Evolutionary conservation across 2,113 vertebrate species (phyloP).

Genomic region (Solea senegalensis): DNA sequence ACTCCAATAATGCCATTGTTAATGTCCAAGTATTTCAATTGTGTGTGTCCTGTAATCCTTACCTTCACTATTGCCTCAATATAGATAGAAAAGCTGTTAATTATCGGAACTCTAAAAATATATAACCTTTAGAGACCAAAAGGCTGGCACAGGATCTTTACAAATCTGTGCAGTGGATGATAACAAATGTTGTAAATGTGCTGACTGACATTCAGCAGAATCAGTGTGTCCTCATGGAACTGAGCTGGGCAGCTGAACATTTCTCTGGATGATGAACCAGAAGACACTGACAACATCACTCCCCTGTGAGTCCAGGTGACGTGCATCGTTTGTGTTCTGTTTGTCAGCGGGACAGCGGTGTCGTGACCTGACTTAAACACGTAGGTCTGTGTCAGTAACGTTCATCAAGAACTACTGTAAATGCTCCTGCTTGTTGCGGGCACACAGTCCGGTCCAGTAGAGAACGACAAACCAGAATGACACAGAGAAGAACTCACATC

Average conservation of each 20-base stretch:
- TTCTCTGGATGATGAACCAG: conserved; percentile 14
- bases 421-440: no score
- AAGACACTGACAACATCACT: conserved; percentile 10
- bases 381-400: not conserved
- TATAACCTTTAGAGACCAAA: conserved; percentile 1
- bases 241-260: not conserved
- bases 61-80: no score
- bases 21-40: no score
- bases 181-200: conserved; percentile 23
- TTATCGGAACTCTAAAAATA: no score
- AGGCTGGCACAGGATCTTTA: conserved; percentile 8
- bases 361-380: not conserved
- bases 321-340: not conserved
- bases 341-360: conserved; percentile 4
- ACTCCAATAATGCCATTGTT: no score
- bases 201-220: conserved; percentile 35
- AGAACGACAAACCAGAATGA: no score
- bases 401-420: no score
- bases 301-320: conserved; percentile 20
- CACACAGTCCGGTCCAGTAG: no score
- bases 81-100: no score
- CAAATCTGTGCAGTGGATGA: not conserved
- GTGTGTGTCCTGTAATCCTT: no score
- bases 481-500: no score
- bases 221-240: conserved; percentile 21